phyloP scores from a whole-genome alignment of 30 jellyfish, hydroid and myxozoan species.

The Sanderia malayensis region DNA sequence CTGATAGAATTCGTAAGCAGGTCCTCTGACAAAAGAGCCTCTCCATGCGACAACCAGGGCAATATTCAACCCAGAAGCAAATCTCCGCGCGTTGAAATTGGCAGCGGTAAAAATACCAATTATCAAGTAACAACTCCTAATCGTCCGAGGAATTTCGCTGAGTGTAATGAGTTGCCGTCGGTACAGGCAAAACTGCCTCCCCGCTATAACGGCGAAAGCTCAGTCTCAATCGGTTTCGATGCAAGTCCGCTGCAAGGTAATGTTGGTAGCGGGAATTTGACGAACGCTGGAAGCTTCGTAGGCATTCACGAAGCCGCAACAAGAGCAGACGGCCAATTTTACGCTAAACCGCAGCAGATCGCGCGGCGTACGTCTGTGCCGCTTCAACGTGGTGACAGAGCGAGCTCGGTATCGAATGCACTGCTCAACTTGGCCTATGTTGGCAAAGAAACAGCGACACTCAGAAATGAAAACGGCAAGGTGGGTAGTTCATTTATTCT shows the following conservation, averaged over 20 bases:
- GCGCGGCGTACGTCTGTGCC: neutral
- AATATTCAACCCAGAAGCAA: neutral
- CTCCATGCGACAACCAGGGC: neutral
- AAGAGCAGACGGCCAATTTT: neutral
- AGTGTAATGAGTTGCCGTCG: neutral
- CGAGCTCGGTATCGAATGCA: neutral
- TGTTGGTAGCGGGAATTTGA: neutral
- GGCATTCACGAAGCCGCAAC: neutral
- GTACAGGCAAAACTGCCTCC: neutral
- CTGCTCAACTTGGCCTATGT: neutral
- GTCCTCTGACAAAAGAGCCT: neutral
- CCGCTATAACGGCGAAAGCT: neutral
- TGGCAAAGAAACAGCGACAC: neutral
- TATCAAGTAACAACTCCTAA: too few relatives aligned
- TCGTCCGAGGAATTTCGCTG: too few relatives aligned
- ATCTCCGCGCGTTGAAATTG: neutral
- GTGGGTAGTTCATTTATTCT: too few relatives aligned
- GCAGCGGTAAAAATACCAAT: neutral
- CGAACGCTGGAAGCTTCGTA: neutral
- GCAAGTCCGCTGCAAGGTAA: neutral
- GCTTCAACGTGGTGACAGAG: neutral
- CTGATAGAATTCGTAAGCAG: slow-evolving; percentile 5
- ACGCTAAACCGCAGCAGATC: neutral
- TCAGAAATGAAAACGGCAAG: too few relatives aligned
- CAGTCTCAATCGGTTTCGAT: too few relatives aligned